A percentile compares a stretch with the other conserved stretches of the same genome.
Evolutionary conservation across 2,888 invertebrate species (phyloP).

Genomic region (Andrena camellia): DNA sequence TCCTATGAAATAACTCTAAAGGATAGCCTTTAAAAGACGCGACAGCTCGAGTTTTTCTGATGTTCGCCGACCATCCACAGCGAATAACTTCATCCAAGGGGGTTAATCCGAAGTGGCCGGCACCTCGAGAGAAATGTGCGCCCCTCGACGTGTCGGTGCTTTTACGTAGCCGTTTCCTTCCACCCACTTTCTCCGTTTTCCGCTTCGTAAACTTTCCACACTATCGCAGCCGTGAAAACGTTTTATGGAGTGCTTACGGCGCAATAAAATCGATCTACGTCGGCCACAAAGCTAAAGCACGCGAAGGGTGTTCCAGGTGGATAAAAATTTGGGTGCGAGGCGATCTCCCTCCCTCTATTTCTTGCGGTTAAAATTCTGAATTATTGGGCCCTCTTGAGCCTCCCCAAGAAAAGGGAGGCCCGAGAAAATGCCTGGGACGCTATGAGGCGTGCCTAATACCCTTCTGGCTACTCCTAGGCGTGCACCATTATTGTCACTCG

Average conservation of each 20-base stretch:
- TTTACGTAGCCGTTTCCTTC: slow-evolving; percentile 30
- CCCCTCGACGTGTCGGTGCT: neutral
- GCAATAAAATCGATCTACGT: slow-evolving; percentile 50
- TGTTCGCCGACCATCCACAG: slow-evolving; percentile 20
- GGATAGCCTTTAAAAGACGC: no score
- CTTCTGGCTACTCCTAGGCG: slow-evolving; percentile 40
- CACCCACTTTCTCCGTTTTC: slow-evolving; percentile 39
- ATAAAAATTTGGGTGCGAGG: slow-evolving; percentile 47
- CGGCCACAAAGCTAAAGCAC: slow-evolving; percentile 38
- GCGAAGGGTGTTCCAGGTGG: slow-evolving; percentile 24
- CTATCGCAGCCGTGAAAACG: slow-evolving; percentile 21
- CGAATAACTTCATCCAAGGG: slow-evolving; percentile 29
- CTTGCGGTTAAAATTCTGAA: slow-evolving; percentile 67
- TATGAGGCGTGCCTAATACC: slow-evolving; percentile 69
- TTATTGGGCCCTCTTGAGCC: slow-evolving; percentile 63
- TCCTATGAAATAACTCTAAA: no score
- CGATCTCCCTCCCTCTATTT: slow-evolving; percentile 36
- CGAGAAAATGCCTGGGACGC: slow-evolving; percentile 67
- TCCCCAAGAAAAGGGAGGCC: slow-evolving; percentile 41
- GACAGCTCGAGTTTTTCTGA: slow-evolving; percentile 11
- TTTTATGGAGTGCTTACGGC: slow-evolving; percentile 66
- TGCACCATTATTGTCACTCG: slow-evolving; percentile 9
- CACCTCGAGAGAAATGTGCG: slow-evolving; percentile 13
- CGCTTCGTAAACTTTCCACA: slow-evolving; percentile 28
- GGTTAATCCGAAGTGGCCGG: slow-evolving; percentile 18